Percentiles rank a stretch among this genome's conserved stretches.
phyloP scores from a whole-genome alignment of 2,797 vertebrate genomes.

The Stomatorhinus walkeri region DNA sequence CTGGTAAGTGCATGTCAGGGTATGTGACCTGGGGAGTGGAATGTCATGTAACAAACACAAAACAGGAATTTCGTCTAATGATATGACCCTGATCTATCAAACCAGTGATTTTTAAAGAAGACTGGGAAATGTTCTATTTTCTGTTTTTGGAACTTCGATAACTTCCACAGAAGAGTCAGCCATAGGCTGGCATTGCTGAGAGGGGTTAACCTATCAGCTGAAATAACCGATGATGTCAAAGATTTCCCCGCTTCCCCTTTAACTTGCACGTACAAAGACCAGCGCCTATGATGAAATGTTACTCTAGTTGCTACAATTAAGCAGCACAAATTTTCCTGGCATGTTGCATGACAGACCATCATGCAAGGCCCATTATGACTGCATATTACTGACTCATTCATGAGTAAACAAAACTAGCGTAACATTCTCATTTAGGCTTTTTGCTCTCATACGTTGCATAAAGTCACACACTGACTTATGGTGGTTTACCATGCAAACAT shows the following conservation, averaged over 20 bases:
- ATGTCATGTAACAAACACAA: background rate
- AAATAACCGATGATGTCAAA: background rate
- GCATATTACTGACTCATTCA: background rate
- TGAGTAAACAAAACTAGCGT: background rate
- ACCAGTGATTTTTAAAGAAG: background rate
- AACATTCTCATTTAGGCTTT: background rate
- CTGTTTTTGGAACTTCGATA: background rate
- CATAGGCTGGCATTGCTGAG: background rate
- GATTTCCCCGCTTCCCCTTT: background rate
- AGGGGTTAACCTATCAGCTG: background rate
- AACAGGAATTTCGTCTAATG: background rate
- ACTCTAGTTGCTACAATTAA: background rate
- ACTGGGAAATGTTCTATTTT: background rate
- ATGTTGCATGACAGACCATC: background rate
- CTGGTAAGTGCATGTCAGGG: background rate
- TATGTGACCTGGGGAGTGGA: background rate
- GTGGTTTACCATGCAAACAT: background rate
- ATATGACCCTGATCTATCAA: background rate
- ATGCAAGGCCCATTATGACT: background rate
- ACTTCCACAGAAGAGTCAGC: background rate
- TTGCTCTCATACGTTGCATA: background rate
- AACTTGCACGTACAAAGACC: background rate
- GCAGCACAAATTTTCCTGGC: background rate
- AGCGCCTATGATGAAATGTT: background rate
- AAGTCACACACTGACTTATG: background rate